phyloP scores from a whole-genome alignment of 2,888 invertebrate genomes.

The Lysandra coridon region DNA sequence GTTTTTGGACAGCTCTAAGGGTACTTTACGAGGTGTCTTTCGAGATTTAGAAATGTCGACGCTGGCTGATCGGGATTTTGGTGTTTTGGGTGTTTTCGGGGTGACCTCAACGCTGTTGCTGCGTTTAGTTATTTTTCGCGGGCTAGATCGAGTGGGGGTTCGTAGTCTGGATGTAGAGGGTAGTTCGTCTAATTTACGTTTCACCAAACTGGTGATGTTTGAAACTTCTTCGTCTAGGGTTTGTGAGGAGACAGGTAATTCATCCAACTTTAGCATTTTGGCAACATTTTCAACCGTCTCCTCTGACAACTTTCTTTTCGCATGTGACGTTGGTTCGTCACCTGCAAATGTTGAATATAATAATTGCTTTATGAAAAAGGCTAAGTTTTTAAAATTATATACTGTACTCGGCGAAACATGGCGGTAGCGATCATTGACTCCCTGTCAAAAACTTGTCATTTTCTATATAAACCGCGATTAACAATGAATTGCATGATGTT shows the following conservation, averaged over 20 bases:
- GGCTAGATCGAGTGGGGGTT: constrained; percentile 62
- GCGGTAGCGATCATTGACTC: no score
- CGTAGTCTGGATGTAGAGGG: constrained; percentile 62
- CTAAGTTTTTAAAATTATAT: not conserved
- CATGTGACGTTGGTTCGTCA: constrained; percentile 45
- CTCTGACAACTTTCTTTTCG: constrained; percentile 65
- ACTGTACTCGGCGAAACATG: no score
- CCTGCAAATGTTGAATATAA: constrained; percentile 49
- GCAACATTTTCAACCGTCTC: constrained; percentile 52
- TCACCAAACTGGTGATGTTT: constrained; percentile 55
- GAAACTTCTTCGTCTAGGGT: constrained; percentile 67
- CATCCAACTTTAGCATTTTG: constrained; percentile 64
- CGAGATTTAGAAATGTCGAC: constrained; percentile 58
- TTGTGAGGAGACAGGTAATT: constrained; percentile 55
- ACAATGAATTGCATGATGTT: no score
- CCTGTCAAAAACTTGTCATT: no score
- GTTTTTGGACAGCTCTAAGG: constrained; percentile 47
- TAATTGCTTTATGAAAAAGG: constrained; percentile 14
- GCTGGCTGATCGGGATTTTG: constrained; percentile 64
- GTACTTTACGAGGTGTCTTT: constrained; percentile 55
- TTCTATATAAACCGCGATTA: no score
- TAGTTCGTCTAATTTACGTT: constrained; percentile 51
- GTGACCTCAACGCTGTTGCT: constrained; percentile 66
- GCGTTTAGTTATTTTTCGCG: constrained; percentile 60
- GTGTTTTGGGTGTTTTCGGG: constrained; percentile 63